Conservation (phyloP, 2,113 vertebrate genomes). For the Eurystomus gularis region DNA sequence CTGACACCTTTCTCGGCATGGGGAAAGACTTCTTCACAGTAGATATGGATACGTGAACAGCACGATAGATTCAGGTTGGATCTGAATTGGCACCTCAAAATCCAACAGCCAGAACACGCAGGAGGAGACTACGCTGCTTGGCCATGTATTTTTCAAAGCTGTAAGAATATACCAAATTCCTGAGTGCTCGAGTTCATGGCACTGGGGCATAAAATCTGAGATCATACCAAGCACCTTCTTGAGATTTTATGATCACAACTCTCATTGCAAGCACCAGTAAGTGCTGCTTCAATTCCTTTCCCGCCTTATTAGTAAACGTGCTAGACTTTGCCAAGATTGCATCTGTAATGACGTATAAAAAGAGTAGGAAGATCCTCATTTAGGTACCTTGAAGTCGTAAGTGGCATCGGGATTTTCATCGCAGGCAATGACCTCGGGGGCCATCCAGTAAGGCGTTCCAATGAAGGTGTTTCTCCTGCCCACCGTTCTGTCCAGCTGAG, state of each 20-base stretch:
- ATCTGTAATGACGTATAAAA: not conserved
- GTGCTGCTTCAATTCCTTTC: not conserved
- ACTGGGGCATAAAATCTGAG: not conserved
- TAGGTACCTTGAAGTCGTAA: slow-evolving; percentile 94
- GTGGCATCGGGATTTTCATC: slow-evolving; percentile 99
- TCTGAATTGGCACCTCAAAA: not conserved
- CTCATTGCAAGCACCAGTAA: not conserved
- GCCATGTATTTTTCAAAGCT: not conserved
- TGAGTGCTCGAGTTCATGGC: not conserved
- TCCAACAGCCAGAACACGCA: not conserved
- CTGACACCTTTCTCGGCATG: not conserved
- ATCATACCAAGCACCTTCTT: not conserved
- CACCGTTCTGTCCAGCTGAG: slow-evolving; percentile 95
- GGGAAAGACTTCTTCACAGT: not conserved
- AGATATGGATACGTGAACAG: not conserved
- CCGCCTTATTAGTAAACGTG: not conserved
- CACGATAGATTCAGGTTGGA: not conserved
- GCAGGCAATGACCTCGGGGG: slow-evolving; percentile 96
- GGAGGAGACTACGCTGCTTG: not conserved
- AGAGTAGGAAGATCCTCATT: rapidly evolving
- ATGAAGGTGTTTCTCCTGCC: slow-evolving; percentile 97
- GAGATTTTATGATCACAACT: not conserved
- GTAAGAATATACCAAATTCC: not conserved
- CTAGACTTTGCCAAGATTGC: not conserved
- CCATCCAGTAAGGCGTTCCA: slow-evolving; percentile 99